Percentiles rank a stretch among this genome's conserved stretches.
phyloP scores from a whole-genome alignment of 2,113 vertebrate species.

The Grus americana region DNA sequence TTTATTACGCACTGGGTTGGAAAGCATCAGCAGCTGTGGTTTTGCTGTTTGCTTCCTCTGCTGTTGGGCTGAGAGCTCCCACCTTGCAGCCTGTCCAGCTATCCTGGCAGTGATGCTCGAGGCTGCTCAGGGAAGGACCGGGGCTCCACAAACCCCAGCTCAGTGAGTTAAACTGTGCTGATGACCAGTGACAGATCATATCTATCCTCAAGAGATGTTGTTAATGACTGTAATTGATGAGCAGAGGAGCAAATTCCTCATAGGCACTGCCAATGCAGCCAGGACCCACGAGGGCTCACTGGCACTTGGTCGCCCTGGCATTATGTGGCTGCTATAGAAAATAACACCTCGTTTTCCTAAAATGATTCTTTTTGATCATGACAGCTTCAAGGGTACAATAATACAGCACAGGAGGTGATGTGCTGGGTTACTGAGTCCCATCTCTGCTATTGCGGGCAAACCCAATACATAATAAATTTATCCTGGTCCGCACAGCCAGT shows the following conservation, averaged over 20 bases:
- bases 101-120: neutral
- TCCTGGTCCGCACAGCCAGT: neutral
- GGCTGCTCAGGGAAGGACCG: neutral
- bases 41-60: neutral
- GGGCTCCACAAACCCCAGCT: neutral
- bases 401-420: neutral
- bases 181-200: neutral
- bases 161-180: neutral
- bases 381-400: neutral
- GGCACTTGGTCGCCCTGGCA: neutral
- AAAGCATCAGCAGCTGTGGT: neutral
- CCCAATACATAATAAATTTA: fast-evolving
- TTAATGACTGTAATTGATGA: neutral
- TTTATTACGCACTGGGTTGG: neutral
- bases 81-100: neutral
- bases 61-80: neutral
- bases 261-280: neutral
- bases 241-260: neutral
- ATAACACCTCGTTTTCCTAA: neutral
- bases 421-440: neutral
- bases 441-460: neutral
- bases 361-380: neutral
- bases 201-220: neutral
- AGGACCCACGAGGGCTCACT: neutral
- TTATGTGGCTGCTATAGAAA: neutral